Evolutionary conservation across 2,888 invertebrate species (phyloP), one percentile per base, ranked within the genome.

Genomic region (Ochropacha duplaris): DNA sequence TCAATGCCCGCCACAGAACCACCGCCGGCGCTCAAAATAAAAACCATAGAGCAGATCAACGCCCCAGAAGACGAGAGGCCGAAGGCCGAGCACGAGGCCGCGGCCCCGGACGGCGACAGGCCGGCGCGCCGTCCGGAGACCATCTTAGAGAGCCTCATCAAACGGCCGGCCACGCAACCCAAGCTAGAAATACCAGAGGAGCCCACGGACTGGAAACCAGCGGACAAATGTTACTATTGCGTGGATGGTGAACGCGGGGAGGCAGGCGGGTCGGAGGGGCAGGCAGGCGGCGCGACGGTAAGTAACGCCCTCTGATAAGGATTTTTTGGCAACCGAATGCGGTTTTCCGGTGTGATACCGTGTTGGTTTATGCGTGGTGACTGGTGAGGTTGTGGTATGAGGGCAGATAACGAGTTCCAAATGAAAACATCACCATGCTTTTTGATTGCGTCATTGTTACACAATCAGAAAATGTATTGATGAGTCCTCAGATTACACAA

Each of bases 151-250:
- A 88, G 88, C 57, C 78, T 92, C 59, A 94, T 93, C 75, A 94
- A 93, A 76, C 72, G 92, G 69, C 91, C 90, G 11, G 89, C 90
- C 12, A 91, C 91, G 24, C 90, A 91, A 68, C 92, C 91, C 36
- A 92, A 91, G 66, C 64, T 92, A 69, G 91, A 90, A 61, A 61
- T 84, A 60, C 65, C 81, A 26, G 92, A 90, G 65, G 90, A 90
- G 64, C 94, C 94, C 54, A 85, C 93, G 82, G 97, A 97, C 87
- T 97, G 97, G 97, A 96, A 95, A 87, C 97, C 97, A 74, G 94
- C 95, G 86, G 96, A 95, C 86, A 96, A 96, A 94, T 97, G 97
- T 91, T 95, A 96, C 94, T 96, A 97, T 91, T 97, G 97, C 90
- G 95, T 90, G 69, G 92, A 92, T 78, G 92, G 88, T 61, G 89